Evolutionary conservation across 2,113 vertebrate genomes (phyloP).

Genomic region (Oncorhynchus kisutch): DNA sequence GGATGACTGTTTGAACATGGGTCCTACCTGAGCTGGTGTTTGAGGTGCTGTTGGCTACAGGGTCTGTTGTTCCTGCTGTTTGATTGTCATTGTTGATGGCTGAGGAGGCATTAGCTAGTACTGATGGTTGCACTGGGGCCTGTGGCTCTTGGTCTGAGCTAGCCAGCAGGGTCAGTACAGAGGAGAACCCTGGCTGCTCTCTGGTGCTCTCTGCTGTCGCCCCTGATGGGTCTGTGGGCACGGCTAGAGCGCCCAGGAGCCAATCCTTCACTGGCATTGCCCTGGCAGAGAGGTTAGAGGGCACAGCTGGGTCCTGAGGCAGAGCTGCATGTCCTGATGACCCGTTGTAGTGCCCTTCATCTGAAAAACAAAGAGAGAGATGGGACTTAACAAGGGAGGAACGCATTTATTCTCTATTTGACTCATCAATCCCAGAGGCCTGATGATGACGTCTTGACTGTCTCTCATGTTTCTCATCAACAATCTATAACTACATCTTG

Average conservation of each 20-base stretch:
- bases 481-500: not conserved
- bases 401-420: slow-evolving; percentile 9
- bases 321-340: slow-evolving; percentile 21
- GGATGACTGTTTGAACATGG: not conserved
- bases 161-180: slow-evolving; percentile 60
- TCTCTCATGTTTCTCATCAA: no score
- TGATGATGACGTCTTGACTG: no score
- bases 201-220: slow-evolving; percentile 43
- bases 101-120: slow-evolving; percentile 32
- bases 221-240: slow-evolving; percentile 23
- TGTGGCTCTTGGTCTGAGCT: slow-evolving; percentile 45
- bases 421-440: slow-evolving; percentile 25
- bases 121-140: slow-evolving; percentile 31
- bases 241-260: slow-evolving; percentile 9
- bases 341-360: slow-evolving; percentile 37
- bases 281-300: slow-evolving; percentile 42
- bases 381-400: not conserved
- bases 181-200: slow-evolving; percentile 59
- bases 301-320: slow-evolving; percentile 26
- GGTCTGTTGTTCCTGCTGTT: slow-evolving; percentile 47
- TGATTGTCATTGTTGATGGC: slow-evolving; percentile 69
- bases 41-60: slow-evolving; percentile 62
- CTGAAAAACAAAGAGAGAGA: slow-evolving; percentile 36
- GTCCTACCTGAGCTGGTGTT: slow-evolving; percentile 79
- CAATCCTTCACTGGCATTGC: slow-evolving; percentile 22